A percentile compares a stretch with the other conserved stretches of the same genome.
Evolutionary conservation across 1,140 invertebrate genomes (phyloP).

Genomic region (Drosophila bocki): DNA sequence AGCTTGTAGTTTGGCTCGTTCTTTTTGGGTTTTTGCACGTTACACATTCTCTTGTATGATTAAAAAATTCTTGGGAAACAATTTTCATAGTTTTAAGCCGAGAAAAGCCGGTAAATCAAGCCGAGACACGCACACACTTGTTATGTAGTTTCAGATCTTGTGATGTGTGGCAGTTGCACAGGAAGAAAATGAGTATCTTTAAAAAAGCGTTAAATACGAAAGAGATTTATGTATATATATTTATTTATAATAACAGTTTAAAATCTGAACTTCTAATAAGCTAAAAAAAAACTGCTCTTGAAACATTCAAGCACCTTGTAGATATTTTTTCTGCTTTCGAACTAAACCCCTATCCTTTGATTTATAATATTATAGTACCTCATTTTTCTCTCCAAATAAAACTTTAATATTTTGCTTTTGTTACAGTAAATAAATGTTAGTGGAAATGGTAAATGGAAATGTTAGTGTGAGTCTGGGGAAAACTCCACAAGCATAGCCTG

Average conservation of each 20-base stretch:
- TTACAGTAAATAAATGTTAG: too few species aligned
- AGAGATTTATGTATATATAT: background rate
- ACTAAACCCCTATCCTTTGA: background rate
- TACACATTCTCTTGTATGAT: slow-evolving; percentile 57
- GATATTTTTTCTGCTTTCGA: background rate
- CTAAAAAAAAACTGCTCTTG: background rate
- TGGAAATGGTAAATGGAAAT: slow-evolving; percentile 14
- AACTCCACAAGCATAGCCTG: slow-evolving; percentile 22
- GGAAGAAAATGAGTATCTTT: background rate
- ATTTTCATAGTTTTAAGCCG: slow-evolving; percentile 52
- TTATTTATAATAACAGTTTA: background rate
- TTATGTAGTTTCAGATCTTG: slow-evolving; percentile 23
- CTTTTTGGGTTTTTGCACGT: slow-evolving; percentile 31
- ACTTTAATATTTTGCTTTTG: background rate
- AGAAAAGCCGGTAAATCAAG: slow-evolving; percentile 75
- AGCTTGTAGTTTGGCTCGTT: slow-evolving; percentile 32
- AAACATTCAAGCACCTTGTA: background rate
- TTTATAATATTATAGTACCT: too few species aligned
- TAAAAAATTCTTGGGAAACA: slow-evolving; percentile 79
- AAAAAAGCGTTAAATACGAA: too few species aligned
- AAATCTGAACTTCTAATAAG: background rate
- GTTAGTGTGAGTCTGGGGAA: slow-evolving; percentile 8
- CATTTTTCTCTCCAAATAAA: background rate
- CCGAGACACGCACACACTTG: slow-evolving; percentile 53
- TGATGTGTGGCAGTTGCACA: background rate